These are phyloP conservation scores for Hylyphantes graminicola DNA, from an alignment of 1,140 invertebrate genomes.

Conservation along the genomic window DNA sequence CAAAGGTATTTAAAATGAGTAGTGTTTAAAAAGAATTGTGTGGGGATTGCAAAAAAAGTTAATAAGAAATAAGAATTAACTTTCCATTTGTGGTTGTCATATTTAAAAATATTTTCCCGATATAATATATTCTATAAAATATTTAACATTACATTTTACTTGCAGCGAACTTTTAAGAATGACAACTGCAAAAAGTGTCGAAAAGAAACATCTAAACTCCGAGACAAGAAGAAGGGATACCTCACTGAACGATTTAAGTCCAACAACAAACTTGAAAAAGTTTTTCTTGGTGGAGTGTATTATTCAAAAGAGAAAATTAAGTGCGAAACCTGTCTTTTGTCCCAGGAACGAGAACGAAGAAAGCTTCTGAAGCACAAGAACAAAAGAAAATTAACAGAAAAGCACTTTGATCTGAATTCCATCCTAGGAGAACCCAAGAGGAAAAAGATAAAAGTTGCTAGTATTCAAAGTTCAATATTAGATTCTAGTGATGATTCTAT, in stretches of 20 bases:
- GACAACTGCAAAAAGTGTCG: slow-evolving; percentile 54
- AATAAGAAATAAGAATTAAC: no score
- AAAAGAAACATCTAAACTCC: slow-evolving; percentile 50
- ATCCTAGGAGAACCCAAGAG: slow-evolving; percentile 37
- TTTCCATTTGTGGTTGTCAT: not conserved
- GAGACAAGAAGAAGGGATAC: slow-evolving; percentile 43
- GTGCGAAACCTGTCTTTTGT: slow-evolving; percentile 50
- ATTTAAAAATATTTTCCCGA: not conserved
- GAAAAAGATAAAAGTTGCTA: slow-evolving; percentile 39
- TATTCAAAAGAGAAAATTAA: slow-evolving; percentile 56
- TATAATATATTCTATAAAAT: not conserved
- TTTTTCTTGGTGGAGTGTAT: slow-evolving; percentile 42
- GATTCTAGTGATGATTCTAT: slow-evolving; percentile 57
- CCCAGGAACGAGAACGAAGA: slow-evolving; percentile 48
- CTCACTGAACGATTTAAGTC: slow-evolving; percentile 23
- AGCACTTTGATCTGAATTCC: slow-evolving; percentile 36
- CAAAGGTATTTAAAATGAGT: not conserved
- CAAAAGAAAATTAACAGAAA: slow-evolving; percentile 45
- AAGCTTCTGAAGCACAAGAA: slow-evolving; percentile 51
- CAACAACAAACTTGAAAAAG: slow-evolving; percentile 51
- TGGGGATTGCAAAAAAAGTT: not conserved
- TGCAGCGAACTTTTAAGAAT: slow-evolving; percentile 36
- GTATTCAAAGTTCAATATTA: slow-evolving; percentile 41
- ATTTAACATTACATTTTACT: not conserved
- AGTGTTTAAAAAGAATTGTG: not conserved